A percentile compares a stretch with the other conserved stretches of the same genome.
Evolutionary conservation across 2,113 vertebrate genomes (phyloP).

Genomic region (Leiothrix lutea): DNA sequence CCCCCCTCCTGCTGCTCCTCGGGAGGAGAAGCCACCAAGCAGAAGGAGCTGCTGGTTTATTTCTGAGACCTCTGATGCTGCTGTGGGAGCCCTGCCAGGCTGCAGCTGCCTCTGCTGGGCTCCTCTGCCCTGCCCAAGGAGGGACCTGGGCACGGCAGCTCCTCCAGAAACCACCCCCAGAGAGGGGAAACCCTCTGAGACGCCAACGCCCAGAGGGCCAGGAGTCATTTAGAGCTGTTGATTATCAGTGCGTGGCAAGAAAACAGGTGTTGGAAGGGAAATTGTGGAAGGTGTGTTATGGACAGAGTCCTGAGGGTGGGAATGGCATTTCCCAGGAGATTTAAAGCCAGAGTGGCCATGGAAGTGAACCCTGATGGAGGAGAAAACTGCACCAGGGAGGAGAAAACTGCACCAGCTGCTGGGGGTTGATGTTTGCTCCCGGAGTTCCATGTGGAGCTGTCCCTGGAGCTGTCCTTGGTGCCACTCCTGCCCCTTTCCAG

Average conservation of each 20-base stretch:
- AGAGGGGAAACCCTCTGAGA: rapidly evolving
- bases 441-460: not conserved
- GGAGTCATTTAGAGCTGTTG: rapidly evolving
- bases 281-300: rapidly evolving
- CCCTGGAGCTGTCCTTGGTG: not conserved
- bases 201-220: not conserved
- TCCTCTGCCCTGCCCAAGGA: not conserved
- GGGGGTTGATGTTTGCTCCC: rapidly evolving
- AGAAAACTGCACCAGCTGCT: not conserved
- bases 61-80: rapidly evolving
- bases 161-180: not conserved
- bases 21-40: not conserved
- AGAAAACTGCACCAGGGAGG: rapidly evolving
- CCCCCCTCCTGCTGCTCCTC: not conserved
- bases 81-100: not conserved
- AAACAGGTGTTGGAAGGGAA: rapidly evolving
- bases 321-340: rapidly evolving
- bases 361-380: rapidly evolving
- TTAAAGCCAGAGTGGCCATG: rapidly evolving
- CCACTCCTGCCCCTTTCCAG: rapidly evolving
- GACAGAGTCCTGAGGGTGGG: rapidly evolving
- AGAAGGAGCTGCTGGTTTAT: not conserved
- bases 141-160: not conserved
- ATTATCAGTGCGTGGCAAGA: not conserved
- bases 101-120: not conserved